Evolutionary conservation across 2,797 vertebrate species (phyloP), one percentile per base, ranked within the genome.

Genomic region (Parotocinclus haroldoi): DNA sequence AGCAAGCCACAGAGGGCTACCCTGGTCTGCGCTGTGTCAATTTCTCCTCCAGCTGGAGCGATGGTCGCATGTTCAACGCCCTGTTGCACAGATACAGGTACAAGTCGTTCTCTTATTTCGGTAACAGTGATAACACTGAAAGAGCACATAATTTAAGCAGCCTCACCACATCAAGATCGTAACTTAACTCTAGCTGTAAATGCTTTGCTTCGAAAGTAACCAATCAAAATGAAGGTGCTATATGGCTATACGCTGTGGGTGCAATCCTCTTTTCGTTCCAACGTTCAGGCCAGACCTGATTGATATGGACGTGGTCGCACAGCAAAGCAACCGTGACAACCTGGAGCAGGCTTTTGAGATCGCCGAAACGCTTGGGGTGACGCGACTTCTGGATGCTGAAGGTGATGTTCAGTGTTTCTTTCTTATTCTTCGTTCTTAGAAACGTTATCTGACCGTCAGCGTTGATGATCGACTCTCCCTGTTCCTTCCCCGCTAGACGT

Each of bases 301-400:
- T 81, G 91, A 98, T 82, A 96, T 99, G 96, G 93, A 96, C 79
- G 84, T 86, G 80, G 92, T 99, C 73, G 89, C 92, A 16, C 90
- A 86, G 76, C 96, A 98, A 82, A 94, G 94, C 48, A 98, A 94
- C 88, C 86, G 88, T 38, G 96, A 99, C 61, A 99, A 99, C 85
- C 91, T 99, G 52, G 96, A 99, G 76, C 97, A 99, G 80, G 97
- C 97, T 71, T 99, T 99, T 0, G 95, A 98, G 85, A 95, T 99
- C 1, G 96, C 95, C 0, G 97, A 99, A 85, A 93, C 90, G 44
- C 85, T 99, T 12, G 97, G 97, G 0, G 96, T 99, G 57, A 99
- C 97, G 0, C 88, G 93, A 59, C 90, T 99, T 78, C 84, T 99
- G 82, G 97, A 99, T n/a, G 91, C 96, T 0, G 97, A 99, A 91